These are phyloP conservation scores for Abrostola triplasia DNA, from an alignment of 2,888 invertebrate species.

Conservation along the genomic window DNA sequence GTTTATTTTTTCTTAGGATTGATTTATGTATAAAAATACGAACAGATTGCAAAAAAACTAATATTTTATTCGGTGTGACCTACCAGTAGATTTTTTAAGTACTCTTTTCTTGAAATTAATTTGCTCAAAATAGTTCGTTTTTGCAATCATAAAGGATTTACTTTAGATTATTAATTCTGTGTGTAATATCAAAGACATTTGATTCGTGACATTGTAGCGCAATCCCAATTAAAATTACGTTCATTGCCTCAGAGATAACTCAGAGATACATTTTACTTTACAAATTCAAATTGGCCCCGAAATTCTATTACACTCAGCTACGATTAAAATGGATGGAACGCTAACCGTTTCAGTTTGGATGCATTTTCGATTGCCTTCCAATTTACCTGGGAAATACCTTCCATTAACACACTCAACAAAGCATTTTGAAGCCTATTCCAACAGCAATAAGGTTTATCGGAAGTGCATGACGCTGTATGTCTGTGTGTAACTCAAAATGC, in stretches of 20 bases:
- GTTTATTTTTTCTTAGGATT: too few relatives aligned
- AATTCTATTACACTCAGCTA: constrained; percentile 12
- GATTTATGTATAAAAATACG: too few relatives aligned
- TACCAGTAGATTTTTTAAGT: too few relatives aligned
- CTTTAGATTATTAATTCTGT: neutral
- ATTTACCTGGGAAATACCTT: constrained; percentile 49
- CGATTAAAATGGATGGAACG: constrained; percentile 76
- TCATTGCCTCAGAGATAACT: neutral
- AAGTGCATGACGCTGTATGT: constrained; percentile 46
- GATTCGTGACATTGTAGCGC: neutral
- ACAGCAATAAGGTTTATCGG: constrained; percentile 51
- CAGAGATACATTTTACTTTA: neutral
- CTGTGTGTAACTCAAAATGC: constrained; percentile 68
- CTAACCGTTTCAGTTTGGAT: constrained; percentile 72
- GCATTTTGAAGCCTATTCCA: constrained; percentile 52
- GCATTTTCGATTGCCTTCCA: constrained; percentile 74
- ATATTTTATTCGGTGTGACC: too few relatives aligned
- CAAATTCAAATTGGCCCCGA: constrained; percentile 8
- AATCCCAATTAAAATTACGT: neutral
- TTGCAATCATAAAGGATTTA: too few relatives aligned
- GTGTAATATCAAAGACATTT: neutral
- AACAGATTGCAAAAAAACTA: too few relatives aligned
- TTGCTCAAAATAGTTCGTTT: too few relatives aligned
- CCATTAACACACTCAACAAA: constrained; percentile 10
- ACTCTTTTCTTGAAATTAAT: too few relatives aligned